Evolutionary conservation across 1,140 invertebrate species (phyloP).

Genomic region (Druon quercuslanigerum): DNA sequence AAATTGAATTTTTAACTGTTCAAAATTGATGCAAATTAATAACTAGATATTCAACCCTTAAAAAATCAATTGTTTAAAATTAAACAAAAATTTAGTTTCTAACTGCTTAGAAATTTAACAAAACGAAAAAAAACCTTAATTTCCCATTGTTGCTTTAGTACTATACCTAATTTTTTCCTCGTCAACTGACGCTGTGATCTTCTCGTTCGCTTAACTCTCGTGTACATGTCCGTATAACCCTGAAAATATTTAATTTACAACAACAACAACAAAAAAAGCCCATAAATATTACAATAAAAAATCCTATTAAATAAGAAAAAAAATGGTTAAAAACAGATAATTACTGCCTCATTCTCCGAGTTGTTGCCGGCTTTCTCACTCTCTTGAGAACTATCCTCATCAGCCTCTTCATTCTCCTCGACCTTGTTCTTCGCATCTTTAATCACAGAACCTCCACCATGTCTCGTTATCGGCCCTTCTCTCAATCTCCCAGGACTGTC

Average conservation of each 20-base stretch:
- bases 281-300: no score
- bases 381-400: conserved; percentile 65
- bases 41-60: no score
- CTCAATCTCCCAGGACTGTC: conserved; percentile 66
- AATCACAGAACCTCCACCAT: conserved; percentile 61
- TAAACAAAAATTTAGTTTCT: no score
- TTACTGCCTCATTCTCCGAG: conserved; percentile 68
- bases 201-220: conserved; percentile 77
- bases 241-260: conserved; percentile 47
- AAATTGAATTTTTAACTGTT: no score
- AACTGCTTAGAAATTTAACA: no score
- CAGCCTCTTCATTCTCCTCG: conserved; percentile 58
- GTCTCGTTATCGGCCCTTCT: conserved; percentile 71
- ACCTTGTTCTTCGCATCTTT: conserved; percentile 66
- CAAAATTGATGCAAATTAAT: no score
- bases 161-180: conserved; percentile 55
- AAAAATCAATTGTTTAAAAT: no score
- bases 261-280: no score
- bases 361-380: conserved; percentile 69
- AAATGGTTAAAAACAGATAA: conserved; percentile 8
- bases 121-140: no score
- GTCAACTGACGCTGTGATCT: conserved; percentile 72
- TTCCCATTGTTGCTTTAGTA: no score
- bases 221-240: conserved; percentile 79
- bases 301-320: no score